These are phyloP conservation scores for Myrmophylax atrothorax DNA, from an alignment of 2,113 vertebrate genomes.

Conservation along the genomic window DNA sequence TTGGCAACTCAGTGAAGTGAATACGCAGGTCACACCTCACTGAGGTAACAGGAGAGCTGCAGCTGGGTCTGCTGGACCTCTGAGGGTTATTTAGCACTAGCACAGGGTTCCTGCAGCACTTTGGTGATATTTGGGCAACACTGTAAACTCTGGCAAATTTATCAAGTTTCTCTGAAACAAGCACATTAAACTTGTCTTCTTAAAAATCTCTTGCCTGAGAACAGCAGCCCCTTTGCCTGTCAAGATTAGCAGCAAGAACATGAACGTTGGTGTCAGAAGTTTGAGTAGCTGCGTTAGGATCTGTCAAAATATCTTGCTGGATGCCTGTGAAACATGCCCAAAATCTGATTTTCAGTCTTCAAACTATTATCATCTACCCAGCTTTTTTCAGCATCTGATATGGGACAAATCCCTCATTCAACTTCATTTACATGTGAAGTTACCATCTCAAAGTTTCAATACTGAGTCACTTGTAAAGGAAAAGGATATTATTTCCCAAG, in stretches of 20 bases:
- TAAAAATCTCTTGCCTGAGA: conserved; percentile 16
- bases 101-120: fast-evolving
- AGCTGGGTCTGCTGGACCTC: not conserved
- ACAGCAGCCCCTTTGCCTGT: conserved; percentile 9
- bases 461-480: not conserved
- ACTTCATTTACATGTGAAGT: not conserved
- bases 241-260: conserved; percentile 20
- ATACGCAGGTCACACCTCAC: not conserved
- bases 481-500: not conserved
- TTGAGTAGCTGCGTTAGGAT: conserved; percentile 20
- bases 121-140: not conserved
- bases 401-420: not conserved
- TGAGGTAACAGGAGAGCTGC: not conserved
- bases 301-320: conserved; percentile 44
- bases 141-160: not conserved
- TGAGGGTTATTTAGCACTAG: not conserved
- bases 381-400: conserved; percentile 8
- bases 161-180: conserved; percentile 1
- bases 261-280: conserved; percentile 34
- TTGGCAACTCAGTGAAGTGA: not conserved
- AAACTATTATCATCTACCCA: not conserved
- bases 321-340: conserved; percentile 12
- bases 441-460: not conserved
- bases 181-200: not conserved
- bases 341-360: conserved; percentile 33